Evolutionary conservation across 2,888 invertebrate species (phyloP).

Genomic region (Drosophila sordidapex): DNA sequence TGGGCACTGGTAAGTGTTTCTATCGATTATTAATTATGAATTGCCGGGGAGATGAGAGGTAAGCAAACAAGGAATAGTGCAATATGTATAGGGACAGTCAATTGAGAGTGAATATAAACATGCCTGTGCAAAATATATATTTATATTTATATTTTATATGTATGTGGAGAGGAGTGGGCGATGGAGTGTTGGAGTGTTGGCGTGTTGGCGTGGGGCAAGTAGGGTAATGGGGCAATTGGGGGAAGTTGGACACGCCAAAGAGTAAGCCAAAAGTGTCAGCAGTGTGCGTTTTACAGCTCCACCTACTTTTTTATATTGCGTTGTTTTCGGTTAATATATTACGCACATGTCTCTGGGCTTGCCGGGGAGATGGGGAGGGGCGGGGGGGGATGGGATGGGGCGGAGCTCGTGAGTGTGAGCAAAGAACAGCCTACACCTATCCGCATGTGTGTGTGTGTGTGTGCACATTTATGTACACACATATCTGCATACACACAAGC

Average conservation of each 20-base stretch:
- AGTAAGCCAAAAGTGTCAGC: conserved; percentile 67
- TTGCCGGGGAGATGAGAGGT: conserved; percentile 3
- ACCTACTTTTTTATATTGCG: conserved; percentile 47
- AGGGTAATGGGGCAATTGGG: neutral
- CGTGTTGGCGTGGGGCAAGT: neutral
- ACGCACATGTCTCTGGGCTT: conserved; percentile 62
- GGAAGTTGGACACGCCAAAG: conserved; percentile 39
- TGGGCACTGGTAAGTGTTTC: conserved; percentile 8
- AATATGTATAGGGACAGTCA: conserved; percentile 16
- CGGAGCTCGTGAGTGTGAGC: conserved; percentile 24
- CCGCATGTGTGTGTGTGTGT: conserved; percentile 9
- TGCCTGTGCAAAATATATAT: conserved; percentile 4
- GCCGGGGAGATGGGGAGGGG: neutral
- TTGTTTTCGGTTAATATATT: conserved; percentile 78
- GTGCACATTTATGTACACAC: conserved; percentile 26
- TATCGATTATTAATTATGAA: conserved; percentile 63
- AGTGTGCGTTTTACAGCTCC: conserved; percentile 66
- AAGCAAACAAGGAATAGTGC: conserved; percentile 23
- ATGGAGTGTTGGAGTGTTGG: neutral
- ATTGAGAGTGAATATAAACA: conserved; percentile 27
- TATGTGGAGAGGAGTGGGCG: too few relatives aligned
- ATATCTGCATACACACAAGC: conserved; percentile 12
- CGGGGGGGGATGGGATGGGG: neutral
- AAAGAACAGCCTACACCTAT: conserved; percentile 55
- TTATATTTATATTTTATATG: neutral